These are phyloP conservation scores for Zygaena filipendulae DNA, from an alignment of 2,888 invertebrate species.

Conservation along the genomic window DNA sequence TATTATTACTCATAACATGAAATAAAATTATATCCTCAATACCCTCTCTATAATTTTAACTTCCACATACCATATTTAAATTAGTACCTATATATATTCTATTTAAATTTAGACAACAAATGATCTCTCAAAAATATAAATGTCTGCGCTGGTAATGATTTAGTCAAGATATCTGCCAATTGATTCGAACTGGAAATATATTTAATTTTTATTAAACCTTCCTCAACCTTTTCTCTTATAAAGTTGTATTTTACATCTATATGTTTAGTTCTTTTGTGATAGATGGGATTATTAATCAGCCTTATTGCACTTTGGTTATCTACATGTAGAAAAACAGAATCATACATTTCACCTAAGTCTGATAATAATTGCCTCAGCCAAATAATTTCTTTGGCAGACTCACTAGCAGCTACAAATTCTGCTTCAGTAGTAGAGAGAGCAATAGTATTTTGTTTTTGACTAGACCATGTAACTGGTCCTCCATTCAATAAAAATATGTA, in stretches of 20 bases:
- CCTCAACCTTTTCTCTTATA: constrained; percentile 17
- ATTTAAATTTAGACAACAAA: too few relatives aligned
- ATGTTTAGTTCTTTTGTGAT: constrained; percentile 19
- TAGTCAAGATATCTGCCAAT: constrained; percentile 10
- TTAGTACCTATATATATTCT: too few relatives aligned
- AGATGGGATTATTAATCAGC: constrained; percentile 19
- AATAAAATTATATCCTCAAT: too few relatives aligned
- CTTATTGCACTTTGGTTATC: constrained; percentile 20
- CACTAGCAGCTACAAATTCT: constrained; percentile 18
- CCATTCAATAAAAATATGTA: constrained; percentile 22
- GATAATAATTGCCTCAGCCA: constrained; percentile 13
- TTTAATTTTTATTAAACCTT: constrained; percentile 11
- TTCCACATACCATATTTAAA: too few relatives aligned
- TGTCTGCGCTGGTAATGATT: constrained; percentile 4
- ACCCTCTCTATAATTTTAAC: too few relatives aligned
- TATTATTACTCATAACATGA: too few relatives aligned
- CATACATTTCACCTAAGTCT: constrained; percentile 12
- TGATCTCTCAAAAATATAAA: too few relatives aligned
- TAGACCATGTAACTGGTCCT: constrained; percentile 19
- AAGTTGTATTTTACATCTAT: constrained; percentile 20
- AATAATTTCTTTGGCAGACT: constrained; percentile 15
- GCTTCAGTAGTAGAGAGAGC: constrained; percentile 18
- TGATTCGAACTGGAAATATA: constrained; percentile 13
- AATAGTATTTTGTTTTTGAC: constrained; percentile 17
- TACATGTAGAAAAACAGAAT: constrained; percentile 7